Percentiles rank a stretch among this genome's conserved stretches.
phyloP scores from a whole-genome alignment of 1,140 invertebrate species.

The Metopolophium dirhodum region DNA sequence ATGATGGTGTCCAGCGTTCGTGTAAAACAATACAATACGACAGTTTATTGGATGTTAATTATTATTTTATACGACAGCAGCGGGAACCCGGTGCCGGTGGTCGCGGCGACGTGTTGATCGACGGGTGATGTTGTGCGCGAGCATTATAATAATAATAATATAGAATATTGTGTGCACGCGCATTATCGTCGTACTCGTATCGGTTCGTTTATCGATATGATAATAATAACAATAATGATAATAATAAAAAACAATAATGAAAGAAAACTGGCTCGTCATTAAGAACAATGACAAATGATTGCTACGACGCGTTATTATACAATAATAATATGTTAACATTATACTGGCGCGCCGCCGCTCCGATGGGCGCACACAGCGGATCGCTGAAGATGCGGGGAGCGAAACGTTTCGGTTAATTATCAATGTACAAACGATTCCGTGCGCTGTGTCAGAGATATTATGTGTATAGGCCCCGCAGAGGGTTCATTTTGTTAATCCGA shows the following conservation, averaged over 20 bases:
- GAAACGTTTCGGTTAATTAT: slow-evolving; percentile 45
- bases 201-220: slow-evolving; percentile 7
- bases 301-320: neutral
- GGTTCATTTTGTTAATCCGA: slow-evolving; percentile 42
- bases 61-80: neutral
- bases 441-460: no score
- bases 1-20: neutral
- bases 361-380: neutral
- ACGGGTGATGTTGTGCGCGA: neutral
- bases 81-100: neutral
- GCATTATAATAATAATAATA: neutral
- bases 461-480: slow-evolving; percentile 19
- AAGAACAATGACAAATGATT: slow-evolving; percentile 45
- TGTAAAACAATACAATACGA: neutral
- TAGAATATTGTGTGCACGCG: no score
- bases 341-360: neutral
- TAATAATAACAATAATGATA: neutral
- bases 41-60: slow-evolving; percentile 1
- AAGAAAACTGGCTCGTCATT: slow-evolving; percentile 33
- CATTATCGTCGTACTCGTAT: neutral
- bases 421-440: neutral
- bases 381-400: neutral
- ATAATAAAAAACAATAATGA: neutral
- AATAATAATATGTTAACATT: neutral
- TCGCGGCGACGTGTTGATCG: neutral